Conservation (phyloP, 2,888 invertebrate species). For the Himalopsyche kuldschensis region DNA sequence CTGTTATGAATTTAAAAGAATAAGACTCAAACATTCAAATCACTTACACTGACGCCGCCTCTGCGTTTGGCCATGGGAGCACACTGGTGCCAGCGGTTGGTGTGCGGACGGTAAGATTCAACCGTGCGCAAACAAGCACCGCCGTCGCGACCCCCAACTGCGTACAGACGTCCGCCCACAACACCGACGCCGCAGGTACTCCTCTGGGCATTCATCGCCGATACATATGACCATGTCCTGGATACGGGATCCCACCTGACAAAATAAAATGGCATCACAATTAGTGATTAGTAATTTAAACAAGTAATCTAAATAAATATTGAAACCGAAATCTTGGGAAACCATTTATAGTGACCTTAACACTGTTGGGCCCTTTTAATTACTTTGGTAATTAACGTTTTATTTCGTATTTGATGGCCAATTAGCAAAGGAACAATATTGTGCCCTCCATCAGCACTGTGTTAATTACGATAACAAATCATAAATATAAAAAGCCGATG, state of each 20-base stretch:
- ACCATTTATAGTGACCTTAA: too few relatives aligned
- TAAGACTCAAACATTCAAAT: background rate
- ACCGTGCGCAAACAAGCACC: slow-evolving; percentile 87
- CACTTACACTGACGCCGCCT: slow-evolving; percentile 82
- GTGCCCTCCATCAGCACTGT: too few relatives aligned
- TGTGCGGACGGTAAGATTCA: slow-evolving; percentile 80
- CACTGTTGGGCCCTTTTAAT: too few relatives aligned
- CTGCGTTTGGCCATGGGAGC: slow-evolving; percentile 85
- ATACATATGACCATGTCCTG: slow-evolving; percentile 86
- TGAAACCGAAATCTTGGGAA: too few relatives aligned
- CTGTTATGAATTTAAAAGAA: too few relatives aligned
- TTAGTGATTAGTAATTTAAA: too few relatives aligned
- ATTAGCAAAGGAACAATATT: too few relatives aligned
- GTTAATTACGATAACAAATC: too few relatives aligned
- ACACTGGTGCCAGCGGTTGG: slow-evolving; percentile 77
- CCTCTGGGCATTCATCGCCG: slow-evolving; percentile 86
- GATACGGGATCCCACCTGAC: slow-evolving; percentile 84
- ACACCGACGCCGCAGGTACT: slow-evolving; percentile 91
- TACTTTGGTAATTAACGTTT: too few relatives aligned
- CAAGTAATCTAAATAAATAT: too few relatives aligned
- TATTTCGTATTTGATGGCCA: too few relatives aligned
- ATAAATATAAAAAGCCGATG: too few relatives aligned
- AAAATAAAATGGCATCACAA: background rate
- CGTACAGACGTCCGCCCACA: slow-evolving; percentile 81
- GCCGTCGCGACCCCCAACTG: slow-evolving; percentile 91